phyloP scores from a whole-genome alignment of 2,888 invertebrate species.

The Anaspis maculata region DNA sequence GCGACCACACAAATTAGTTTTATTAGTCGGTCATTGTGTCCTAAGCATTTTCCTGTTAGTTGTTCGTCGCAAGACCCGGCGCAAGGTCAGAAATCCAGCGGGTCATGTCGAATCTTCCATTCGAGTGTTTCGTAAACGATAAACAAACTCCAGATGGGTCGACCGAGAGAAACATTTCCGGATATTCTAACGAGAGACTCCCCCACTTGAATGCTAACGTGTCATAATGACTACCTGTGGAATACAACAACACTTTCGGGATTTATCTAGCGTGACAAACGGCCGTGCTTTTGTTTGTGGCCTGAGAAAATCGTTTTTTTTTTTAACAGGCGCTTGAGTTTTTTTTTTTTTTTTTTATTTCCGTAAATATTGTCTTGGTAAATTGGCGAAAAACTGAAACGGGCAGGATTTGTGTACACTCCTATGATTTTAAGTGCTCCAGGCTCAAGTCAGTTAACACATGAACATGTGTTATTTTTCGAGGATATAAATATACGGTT shows the following conservation, averaged over 20 bases:
- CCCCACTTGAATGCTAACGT: conserved; percentile 25
- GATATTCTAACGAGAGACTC: conserved; percentile 23
- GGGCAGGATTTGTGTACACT: too few species aligned
- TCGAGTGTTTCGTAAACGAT: background rate
- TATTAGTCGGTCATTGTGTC: conserved; percentile 17
- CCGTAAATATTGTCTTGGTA: too few species aligned
- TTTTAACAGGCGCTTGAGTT: conserved; percentile 1
- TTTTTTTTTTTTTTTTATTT: too few species aligned
- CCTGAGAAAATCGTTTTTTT: background rate
- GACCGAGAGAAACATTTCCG: conserved; percentile 22
- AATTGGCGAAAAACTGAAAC: too few species aligned
- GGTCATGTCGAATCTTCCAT: conserved; percentile 12
- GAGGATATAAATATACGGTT: conserved; percentile 15
- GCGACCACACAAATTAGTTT: conserved; percentile 14
- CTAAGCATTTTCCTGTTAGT: conserved; percentile 24
- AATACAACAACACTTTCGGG: too few species aligned
- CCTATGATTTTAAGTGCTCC: too few species aligned
- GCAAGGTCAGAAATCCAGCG: conserved; percentile 25
- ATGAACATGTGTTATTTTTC: conserved; percentile 17
- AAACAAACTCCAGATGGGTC: conserved; percentile 18
- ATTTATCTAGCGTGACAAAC: conserved; percentile 22
- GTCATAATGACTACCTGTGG: conserved; percentile 26
- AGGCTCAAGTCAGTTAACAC: too few species aligned
- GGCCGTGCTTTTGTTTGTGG: conserved; percentile 12
- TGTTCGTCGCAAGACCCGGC: conserved; percentile 19